A percentile compares a stretch with the other conserved stretches of the same genome.
Evolutionary conservation across 2,113 vertebrate genomes (phyloP).

Genomic region (Nannobrachium achirus): DNA sequence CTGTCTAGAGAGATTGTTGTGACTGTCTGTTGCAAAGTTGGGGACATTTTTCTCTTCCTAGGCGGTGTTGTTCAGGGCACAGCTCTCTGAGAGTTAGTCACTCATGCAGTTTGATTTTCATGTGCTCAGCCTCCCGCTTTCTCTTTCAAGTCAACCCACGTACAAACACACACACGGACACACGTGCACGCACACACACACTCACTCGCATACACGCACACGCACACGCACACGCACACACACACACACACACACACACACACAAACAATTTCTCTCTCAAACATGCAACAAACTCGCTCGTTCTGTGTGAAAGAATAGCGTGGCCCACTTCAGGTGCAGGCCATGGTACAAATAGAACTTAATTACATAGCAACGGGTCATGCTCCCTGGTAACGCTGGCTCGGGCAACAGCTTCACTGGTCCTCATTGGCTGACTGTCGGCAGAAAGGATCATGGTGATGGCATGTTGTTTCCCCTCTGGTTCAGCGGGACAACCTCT

Average conservation of each 20-base stretch:
- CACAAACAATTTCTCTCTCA: neutral
- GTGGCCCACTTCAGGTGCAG: slow-evolving; percentile 13
- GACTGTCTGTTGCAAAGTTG: slow-evolving; percentile 30
- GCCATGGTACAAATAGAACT: neutral
- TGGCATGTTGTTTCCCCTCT: slow-evolving; percentile 2
- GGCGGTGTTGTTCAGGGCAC: slow-evolving; percentile 31
- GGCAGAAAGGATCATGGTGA: neutral
- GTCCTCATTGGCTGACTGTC: neutral
- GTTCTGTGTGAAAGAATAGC: neutral
- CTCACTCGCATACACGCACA: neutral
- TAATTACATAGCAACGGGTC: slow-evolving; percentile 27
- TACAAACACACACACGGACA: neutral
- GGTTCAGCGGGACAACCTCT: neutral
- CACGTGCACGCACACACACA: neutral
- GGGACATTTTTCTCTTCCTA: slow-evolving; percentile 48
- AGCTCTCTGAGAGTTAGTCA: slow-evolving; percentile 32
- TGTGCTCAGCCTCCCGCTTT: slow-evolving; percentile 7
- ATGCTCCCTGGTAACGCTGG: slow-evolving; percentile 2
- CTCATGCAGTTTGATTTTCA: slow-evolving; percentile 22
- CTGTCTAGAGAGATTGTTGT: slow-evolving; percentile 21
- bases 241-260: neutral
- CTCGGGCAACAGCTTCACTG: neutral
- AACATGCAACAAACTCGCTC: neutral
- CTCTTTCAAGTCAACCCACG: slow-evolving; percentile 8
- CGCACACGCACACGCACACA: neutral